phyloP scores from a whole-genome alignment of 2,797 vertebrate genomes.

The Sciurus carolinensis region DNA sequence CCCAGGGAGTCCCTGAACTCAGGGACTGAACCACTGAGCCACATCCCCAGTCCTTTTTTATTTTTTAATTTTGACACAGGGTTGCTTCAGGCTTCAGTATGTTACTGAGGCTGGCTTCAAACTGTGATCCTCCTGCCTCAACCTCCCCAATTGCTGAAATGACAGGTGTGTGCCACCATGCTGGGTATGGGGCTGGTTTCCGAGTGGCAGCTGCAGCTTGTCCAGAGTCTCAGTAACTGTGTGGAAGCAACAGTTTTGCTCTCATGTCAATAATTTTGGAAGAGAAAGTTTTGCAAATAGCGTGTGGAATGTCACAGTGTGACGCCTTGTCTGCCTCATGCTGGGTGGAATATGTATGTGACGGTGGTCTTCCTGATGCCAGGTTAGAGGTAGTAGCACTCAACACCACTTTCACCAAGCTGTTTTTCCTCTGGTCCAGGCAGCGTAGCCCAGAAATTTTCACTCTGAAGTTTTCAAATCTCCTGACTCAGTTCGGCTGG shows the following conservation, averaged over 20 bases:
- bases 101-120: too few relatives aligned
- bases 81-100: too few relatives aligned
- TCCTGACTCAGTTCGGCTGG: not conserved
- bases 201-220: not conserved
- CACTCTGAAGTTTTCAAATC: too few relatives aligned
- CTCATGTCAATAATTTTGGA: too few relatives aligned
- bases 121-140: too few relatives aligned
- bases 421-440: not conserved
- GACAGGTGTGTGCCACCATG: too few relatives aligned
- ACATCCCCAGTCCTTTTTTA: too few relatives aligned
- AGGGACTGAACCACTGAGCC: too few relatives aligned
- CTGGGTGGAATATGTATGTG: too few relatives aligned
- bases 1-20: too few relatives aligned
- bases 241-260: not conserved
- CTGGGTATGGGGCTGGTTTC: not conserved
- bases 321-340: not conserved
- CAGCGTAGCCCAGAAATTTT: not conserved
- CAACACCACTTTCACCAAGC: not conserved
- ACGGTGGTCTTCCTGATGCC: not conserved
- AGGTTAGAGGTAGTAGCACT: not conserved
- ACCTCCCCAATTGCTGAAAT: too few relatives aligned
- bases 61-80: too few relatives aligned
- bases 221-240: not conserved
- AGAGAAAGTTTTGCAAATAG: not conserved
- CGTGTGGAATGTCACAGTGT: not conserved